Conservation (phyloP, 2,113 vertebrate genomes). For the Falco punctatus region DNA sequence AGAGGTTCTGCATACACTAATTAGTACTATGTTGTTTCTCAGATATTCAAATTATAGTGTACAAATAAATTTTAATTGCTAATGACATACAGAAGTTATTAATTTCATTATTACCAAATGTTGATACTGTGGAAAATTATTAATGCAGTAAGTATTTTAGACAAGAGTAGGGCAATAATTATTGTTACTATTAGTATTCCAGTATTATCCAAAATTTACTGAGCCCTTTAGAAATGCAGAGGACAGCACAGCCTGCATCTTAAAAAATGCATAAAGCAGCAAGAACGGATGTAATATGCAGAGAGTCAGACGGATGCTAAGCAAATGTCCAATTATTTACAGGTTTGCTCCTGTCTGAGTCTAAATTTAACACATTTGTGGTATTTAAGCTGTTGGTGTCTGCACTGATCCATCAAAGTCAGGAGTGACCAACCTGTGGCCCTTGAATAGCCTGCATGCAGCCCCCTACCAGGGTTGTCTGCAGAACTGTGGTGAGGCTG, state of each 20-base stretch:
- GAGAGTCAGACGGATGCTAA: background rate
- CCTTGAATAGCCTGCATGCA: rapidly evolving
- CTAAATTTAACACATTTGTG: background rate
- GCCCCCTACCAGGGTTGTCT: background rate
- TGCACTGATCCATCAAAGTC: background rate
- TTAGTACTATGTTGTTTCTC: background rate
- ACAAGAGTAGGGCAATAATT: background rate
- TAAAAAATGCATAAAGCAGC: background rate
- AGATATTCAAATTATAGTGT: slow-evolving; percentile 37
- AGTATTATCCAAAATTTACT: background rate
- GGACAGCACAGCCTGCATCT: background rate
- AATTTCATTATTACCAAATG: slow-evolving; percentile 34
- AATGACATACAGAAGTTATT: slow-evolving; percentile 42
- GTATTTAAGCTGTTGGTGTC: background rate
- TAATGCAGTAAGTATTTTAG: slow-evolving; percentile 29
- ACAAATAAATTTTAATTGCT: slow-evolving; percentile 57
- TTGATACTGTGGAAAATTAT: slow-evolving; percentile 27
- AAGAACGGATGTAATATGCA: background rate
- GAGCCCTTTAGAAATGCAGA: background rate
- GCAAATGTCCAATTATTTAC: slow-evolving; percentile 24
- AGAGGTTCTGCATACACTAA: background rate
- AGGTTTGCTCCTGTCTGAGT: background rate
- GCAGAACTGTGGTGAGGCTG: background rate
- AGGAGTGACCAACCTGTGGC: background rate
- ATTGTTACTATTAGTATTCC: slow-evolving; percentile 12